Percentiles rank a stretch among this genome's conserved stretches.
These are phyloP conservation scores for Turdus rufiventris DNA, from an alignment of 2,113 vertebrate species.

Conservation along the genomic window DNA sequence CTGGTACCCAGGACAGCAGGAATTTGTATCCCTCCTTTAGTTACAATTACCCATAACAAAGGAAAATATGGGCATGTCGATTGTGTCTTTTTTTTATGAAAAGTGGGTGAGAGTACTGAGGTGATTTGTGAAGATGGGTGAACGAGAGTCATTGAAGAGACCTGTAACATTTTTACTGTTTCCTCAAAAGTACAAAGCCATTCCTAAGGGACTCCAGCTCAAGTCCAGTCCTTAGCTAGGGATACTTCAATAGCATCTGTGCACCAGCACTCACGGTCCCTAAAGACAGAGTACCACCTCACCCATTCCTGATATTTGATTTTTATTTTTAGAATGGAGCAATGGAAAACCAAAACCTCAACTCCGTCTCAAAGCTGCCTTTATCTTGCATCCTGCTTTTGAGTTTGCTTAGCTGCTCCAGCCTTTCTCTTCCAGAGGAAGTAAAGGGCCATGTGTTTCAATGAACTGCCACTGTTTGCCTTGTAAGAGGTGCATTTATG, in stretches of 20 bases:
- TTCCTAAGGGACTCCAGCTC: neutral
- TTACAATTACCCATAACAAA: neutral
- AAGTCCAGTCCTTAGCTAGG: neutral
- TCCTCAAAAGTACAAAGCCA: neutral
- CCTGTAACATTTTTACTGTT: neutral
- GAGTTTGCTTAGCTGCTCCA: neutral
- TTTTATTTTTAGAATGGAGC: neutral
- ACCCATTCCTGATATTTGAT: neutral
- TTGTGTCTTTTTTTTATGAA: neutral
- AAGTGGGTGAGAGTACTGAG: neutral
- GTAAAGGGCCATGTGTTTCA: neutral
- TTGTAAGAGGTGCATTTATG: neutral
- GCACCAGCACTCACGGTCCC: fast-evolving
- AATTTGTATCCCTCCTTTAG: neutral
- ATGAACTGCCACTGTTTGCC: neutral
- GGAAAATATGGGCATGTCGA: neutral
- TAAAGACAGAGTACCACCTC: neutral
- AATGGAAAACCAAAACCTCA: neutral
- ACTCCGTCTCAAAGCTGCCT: neutral
- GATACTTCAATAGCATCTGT: neutral
- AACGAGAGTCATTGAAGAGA: neutral
- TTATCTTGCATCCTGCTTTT: neutral
- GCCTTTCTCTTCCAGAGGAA: neutral
- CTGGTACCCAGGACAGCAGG: neutral
- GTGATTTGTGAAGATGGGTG: neutral